Conservation (phyloP, 1,140 invertebrate genomes). For the Parapsyche elsis region DNA sequence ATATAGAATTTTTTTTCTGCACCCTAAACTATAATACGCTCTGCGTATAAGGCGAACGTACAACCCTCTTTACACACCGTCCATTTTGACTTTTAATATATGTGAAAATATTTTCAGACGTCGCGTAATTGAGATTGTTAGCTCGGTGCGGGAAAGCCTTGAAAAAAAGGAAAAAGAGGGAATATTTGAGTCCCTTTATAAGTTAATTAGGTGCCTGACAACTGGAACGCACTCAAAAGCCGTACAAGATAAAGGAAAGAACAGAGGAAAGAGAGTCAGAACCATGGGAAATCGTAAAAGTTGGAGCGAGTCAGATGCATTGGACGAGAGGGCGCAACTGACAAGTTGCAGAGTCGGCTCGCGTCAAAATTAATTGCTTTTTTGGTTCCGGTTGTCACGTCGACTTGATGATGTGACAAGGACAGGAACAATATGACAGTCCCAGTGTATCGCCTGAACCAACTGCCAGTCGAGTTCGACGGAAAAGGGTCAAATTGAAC, state of each 20-base stretch:
- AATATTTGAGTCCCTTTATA: conserved; percentile 14
- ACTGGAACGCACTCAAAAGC: neutral
- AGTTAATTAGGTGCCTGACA: conserved; percentile 29
- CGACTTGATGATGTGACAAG: neutral
- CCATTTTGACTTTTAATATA: no score
- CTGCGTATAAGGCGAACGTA: neutral
- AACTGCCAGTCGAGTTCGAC: neutral
- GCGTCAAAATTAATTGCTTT: conserved; percentile 40
- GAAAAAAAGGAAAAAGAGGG: neutral
- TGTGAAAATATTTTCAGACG: no score
- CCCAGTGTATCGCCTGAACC: neutral
- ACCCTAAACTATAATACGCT: neutral
- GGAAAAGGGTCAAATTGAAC: no score
- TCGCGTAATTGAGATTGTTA: no score
- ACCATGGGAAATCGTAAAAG: neutral
- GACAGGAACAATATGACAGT: conserved; percentile 22
- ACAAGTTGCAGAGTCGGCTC: conserved; percentile 24
- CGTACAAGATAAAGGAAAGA: neutral
- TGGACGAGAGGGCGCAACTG: neutral
- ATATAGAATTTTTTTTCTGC: neutral
- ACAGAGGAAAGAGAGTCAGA: neutral
- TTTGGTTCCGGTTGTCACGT: conserved; percentile 31
- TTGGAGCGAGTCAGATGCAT: neutral
- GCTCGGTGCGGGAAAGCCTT: neutral
- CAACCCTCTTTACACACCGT: no score